phyloP scores from a whole-genome alignment of 2,113 vertebrate species.

The Melozone crissalis region DNA sequence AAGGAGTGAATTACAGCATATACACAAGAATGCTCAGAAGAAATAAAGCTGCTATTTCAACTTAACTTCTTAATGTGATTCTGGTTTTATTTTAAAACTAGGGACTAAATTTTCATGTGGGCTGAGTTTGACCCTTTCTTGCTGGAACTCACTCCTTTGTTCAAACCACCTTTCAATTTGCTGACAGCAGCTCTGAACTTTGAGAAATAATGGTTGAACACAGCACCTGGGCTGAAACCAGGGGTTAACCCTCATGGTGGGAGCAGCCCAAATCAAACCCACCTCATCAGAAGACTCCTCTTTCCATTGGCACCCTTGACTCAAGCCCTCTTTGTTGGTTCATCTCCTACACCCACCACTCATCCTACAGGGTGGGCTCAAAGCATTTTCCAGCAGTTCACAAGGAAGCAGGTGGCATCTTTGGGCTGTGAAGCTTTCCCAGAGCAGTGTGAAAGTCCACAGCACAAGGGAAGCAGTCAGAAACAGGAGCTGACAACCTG shows the following conservation, averaged over 20 bases:
- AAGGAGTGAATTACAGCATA: background rate
- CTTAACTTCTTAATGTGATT: background rate
- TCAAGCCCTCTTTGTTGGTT: background rate
- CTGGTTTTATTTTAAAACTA: background rate
- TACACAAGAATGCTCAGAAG: background rate
- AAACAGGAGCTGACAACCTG: background rate
- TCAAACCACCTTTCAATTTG: background rate
- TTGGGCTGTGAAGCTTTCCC: background rate
- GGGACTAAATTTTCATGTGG: background rate
- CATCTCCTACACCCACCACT: background rate
- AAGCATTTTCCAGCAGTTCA: background rate
- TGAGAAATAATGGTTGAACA: background rate
- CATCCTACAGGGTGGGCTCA: background rate
- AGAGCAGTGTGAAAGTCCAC: background rate
- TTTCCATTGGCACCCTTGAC: background rate
- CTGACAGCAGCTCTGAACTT: background rate
- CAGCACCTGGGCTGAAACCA: background rate
- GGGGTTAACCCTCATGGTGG: background rate
- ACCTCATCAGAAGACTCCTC: background rate
- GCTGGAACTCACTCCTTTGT: background rate
- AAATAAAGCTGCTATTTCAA: constrained; percentile 10
- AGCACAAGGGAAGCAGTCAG: background rate
- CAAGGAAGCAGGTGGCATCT: background rate
- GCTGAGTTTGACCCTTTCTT: background rate
- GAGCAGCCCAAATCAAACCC: background rate